phyloP scores from a whole-genome alignment of 2,888 invertebrate genomes.

The Linhomoeus sp. region DNA sequence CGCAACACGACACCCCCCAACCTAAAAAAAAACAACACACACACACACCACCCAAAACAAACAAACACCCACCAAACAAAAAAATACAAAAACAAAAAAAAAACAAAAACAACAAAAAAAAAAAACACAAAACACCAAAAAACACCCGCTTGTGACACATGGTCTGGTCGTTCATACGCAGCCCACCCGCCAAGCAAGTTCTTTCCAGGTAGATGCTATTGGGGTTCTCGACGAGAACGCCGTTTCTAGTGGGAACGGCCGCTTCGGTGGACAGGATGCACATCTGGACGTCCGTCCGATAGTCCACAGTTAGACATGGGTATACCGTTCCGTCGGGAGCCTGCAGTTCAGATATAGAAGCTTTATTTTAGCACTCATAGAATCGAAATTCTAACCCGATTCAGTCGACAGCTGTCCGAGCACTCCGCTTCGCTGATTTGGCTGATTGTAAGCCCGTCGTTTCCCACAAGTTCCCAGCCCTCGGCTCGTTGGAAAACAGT shows the following conservation, averaged over 20 bases:
- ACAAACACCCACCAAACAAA: too few species aligned
- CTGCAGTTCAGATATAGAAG: not conserved
- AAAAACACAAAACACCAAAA: too few species aligned
- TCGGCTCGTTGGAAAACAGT: constrained; percentile 3
- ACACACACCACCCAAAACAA: too few species aligned
- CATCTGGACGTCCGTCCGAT: not conserved
- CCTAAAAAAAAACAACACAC: too few species aligned
- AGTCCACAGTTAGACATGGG: constrained; percentile 2
- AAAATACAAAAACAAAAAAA: too few species aligned
- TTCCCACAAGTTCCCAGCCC: constrained; percentile 4
- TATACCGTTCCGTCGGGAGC: constrained; percentile 1
- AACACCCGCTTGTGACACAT: too few species aligned
- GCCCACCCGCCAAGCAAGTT: constrained; percentile 1
- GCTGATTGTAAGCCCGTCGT: not conserved
- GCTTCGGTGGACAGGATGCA: constrained; percentile 4
- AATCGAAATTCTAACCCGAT: not conserved
- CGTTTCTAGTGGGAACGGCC: not conserved
- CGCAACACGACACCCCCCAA: too few species aligned
- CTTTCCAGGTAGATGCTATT: constrained; percentile 4
- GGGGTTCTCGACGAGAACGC: constrained; percentile 1
- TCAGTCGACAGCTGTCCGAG: not conserved
- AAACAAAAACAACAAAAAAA: too few species aligned
- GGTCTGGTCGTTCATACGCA: not conserved
- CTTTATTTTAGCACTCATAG: not conserved
- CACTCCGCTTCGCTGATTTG: constrained; percentile 3